Conservation (phyloP, 2,113 vertebrate species). For the Pungitius pungitius region DNA sequence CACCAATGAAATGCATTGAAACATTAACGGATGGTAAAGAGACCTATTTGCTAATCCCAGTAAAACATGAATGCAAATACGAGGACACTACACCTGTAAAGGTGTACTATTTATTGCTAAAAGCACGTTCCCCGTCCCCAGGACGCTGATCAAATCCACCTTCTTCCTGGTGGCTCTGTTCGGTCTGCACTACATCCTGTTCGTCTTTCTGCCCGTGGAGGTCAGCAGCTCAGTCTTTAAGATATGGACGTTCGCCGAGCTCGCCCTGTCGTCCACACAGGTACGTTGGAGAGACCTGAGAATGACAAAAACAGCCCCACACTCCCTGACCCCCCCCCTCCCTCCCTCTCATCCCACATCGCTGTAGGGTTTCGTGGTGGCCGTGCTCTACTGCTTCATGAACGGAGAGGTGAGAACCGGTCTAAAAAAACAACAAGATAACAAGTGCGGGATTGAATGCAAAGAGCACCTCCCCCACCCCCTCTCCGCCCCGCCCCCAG, state of each 20-base stretch:
- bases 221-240: conserved; percentile 79
- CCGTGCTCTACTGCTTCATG: conserved; percentile 81
- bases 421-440: accelerated
- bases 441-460: not conserved
- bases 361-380: conserved; percentile 79
- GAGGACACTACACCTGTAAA: not conserved
- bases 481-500: conserved; percentile 31
- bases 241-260: conserved; percentile 87
- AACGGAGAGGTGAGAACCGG: conserved; percentile 78
- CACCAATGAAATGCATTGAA: too few relatives aligned
- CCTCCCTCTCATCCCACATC: not conserved
- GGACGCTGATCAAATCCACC: conserved; percentile 92
- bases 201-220: conserved; percentile 88
- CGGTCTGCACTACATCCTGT: conserved; percentile 91
- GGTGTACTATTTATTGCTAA: too few relatives aligned
- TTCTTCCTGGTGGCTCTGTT: conserved; percentile 94
- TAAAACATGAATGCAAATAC: not conserved
- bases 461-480: not conserved
- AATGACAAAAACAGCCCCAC: not conserved
- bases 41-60: not conserved
- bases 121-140: conserved; percentile 48
- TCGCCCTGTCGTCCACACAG: conserved; percentile 94
- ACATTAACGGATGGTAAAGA: not conserved
- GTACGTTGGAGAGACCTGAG: conserved; percentile 63
- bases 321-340: not conserved